A percentile compares a stretch with the other conserved stretches of the same genome.
Evolutionary conservation across 2,888 invertebrate species (phyloP).

Genomic region (Baronia brevicornis): DNA sequence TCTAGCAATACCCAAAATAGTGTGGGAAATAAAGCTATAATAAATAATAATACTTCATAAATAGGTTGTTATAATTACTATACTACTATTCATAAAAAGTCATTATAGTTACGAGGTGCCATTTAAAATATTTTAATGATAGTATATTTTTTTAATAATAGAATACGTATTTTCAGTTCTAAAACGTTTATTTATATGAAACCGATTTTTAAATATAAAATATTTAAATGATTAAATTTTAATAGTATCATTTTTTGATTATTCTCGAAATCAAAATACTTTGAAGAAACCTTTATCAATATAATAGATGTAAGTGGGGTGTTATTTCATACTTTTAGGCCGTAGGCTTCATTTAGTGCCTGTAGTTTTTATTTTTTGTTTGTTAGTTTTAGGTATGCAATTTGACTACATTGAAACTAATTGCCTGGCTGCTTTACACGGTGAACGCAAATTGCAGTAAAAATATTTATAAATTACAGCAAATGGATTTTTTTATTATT

Average conservation of each 20-base stretch:
- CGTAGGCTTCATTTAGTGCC: conserved; percentile 6
- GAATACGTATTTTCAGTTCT: too few relatives aligned
- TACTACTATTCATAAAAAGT: too few relatives aligned
- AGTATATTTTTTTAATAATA: too few relatives aligned
- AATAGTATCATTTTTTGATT: background rate
- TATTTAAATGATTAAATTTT: too few relatives aligned
- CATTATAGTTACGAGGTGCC: too few relatives aligned
- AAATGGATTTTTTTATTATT: background rate
- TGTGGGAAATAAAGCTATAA: too few relatives aligned
- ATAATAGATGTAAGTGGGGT: conserved; percentile 7
- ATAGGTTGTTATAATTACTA: too few relatives aligned
- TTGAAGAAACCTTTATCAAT: background rate
- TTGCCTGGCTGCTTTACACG: background rate
- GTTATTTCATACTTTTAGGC: background rate
- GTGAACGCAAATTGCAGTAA: conserved; percentile 15
- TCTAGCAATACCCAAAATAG: too few relatives aligned
- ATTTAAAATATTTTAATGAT: too few relatives aligned
- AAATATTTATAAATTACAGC: background rate
- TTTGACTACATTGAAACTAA: conserved; percentile 4
- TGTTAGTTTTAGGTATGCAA: background rate
- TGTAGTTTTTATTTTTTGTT: conserved; percentile 7
- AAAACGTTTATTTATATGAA: too few relatives aligned
- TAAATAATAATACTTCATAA: too few relatives aligned
- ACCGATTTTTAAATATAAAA: too few relatives aligned
- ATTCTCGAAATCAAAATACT: background rate